Evolutionary conservation across 1,140 invertebrate species (phyloP).

Genomic region (Drosophila setifemur): DNA sequence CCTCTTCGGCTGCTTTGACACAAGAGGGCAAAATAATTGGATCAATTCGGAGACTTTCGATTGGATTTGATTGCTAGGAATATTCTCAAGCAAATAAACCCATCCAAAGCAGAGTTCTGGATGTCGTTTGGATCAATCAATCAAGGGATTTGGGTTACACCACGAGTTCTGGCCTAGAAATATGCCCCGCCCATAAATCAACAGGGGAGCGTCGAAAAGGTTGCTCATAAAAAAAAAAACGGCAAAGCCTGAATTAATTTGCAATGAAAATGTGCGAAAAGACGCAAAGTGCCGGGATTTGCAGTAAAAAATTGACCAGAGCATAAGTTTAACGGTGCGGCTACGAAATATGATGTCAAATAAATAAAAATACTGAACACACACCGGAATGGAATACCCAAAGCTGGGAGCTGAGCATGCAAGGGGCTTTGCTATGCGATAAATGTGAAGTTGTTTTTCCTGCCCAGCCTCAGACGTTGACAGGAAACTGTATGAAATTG

Average conservation of each 20-base stretch:
- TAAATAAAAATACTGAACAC: slow-evolving; percentile 53
- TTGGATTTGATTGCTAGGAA: slow-evolving; percentile 24
- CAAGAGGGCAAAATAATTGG: slow-evolving; percentile 41
- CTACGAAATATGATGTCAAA: slow-evolving; percentile 66
- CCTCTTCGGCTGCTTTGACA: not conserved
- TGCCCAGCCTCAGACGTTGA: slow-evolving; percentile 43
- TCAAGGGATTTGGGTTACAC: slow-evolving; percentile 46
- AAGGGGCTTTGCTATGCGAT: slow-evolving; percentile 12
- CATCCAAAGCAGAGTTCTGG: slow-evolving; percentile 38
- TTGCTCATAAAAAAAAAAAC: slow-evolving; percentile 37
- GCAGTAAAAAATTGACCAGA: slow-evolving; percentile 67
- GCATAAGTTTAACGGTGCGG: slow-evolving; percentile 68
- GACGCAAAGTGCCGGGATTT: slow-evolving; percentile 39
- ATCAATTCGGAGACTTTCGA: slow-evolving; percentile 22
- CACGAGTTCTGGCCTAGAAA: slow-evolving; percentile 33
- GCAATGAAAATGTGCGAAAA: slow-evolving; percentile 69
- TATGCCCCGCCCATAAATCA: slow-evolving; percentile 57
- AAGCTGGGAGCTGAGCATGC: not conserved
- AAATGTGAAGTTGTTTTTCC: slow-evolving; percentile 53
- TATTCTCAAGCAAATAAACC: slow-evolving; percentile 20
- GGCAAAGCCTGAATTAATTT: slow-evolving; percentile 59
- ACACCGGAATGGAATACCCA: not conserved
- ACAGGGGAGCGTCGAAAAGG: slow-evolving; percentile 15
- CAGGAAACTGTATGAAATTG: slow-evolving; percentile 72
- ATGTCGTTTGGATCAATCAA: slow-evolving; percentile 42